Percentiles rank a stretch among this genome's conserved stretches.
phyloP scores from a whole-genome alignment of 2,113 vertebrate genomes.

The Polypterus senegalus region DNA sequence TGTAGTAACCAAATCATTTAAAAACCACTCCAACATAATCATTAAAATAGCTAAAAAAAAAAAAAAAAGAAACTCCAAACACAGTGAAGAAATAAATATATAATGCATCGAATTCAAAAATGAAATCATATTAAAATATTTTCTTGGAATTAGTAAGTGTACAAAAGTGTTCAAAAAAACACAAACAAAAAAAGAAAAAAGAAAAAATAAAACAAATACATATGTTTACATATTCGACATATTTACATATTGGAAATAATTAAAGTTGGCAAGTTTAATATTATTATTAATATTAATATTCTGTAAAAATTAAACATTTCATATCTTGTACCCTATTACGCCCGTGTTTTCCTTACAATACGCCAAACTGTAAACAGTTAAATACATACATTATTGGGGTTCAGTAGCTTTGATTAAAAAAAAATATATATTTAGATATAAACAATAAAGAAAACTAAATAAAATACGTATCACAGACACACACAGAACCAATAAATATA shows the following conservation, averaged over 20 bases:
- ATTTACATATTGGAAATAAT: slow-evolving; percentile 71
- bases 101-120: slow-evolving; percentile 79
- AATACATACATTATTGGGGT: slow-evolving; percentile 37
- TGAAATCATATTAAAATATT: slow-evolving; percentile 93
- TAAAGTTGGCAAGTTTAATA: slow-evolving; percentile 64
- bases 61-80: slow-evolving; percentile 73
- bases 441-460: slow-evolving; percentile 18
- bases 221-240: slow-evolving; percentile 86
- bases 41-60: slow-evolving; percentile 62
- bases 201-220: slow-evolving; percentile 64
- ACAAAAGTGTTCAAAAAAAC: slow-evolving; percentile 79
- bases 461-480: slow-evolving; percentile 7
- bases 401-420: neutral
- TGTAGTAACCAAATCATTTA: slow-evolving; percentile 68
- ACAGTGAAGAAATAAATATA: slow-evolving; percentile 92
- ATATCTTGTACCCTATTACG: slow-evolving; percentile 40
- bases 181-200: slow-evolving; percentile 55
- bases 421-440: slow-evolving; percentile 5
- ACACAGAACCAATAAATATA: slow-evolving; percentile 35
- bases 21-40: slow-evolving; percentile 77
- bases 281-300: slow-evolving; percentile 29
- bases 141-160: slow-evolving; percentile 79
- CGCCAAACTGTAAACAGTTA: slow-evolving; percentile 32
- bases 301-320: slow-evolving; percentile 23
- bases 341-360: slow-evolving; percentile 32